Evolutionary conservation across 2,797 vertebrate species (phyloP), one percentile per base, ranked within the genome.

Genomic region (Melanogrammus aeglefinus): DNA sequence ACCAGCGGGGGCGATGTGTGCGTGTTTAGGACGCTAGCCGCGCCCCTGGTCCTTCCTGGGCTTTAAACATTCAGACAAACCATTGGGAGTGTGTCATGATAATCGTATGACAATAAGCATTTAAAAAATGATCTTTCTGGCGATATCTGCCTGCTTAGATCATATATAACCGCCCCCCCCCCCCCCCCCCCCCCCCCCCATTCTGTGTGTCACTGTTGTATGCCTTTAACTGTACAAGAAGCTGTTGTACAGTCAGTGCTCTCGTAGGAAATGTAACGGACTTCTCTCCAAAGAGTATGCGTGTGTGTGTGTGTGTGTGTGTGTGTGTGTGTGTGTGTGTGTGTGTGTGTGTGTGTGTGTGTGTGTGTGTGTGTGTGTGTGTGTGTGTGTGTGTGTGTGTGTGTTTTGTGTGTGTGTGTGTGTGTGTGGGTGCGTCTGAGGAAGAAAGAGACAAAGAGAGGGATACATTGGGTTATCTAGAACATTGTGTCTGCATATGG

Each of bases 201-300:
- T 9, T 39, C 83, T 88, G 84, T 81, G 78, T 80, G 1, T 81
- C 83, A 86, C 84, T 90, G 85, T 84, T 84, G 77, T 79, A 69
- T 79, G 57, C 76, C 33, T 82, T 80, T 82, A 74, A 66, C 36
- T 84, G 88, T 82, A 27, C 10, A 76, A 38, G 76, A 71, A 66
- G 44, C 79, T 66, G 82, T 73, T 69, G n/a, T 90, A 39, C 79
- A 74, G 86, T 85, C 72, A 82, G 74, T 82, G 38, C 57, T 79
- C 80, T 27, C 84, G 72, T 79, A 82, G 83, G 78, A 85, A 79
- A 6, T 81, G 79, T 33, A 39, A 38, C 88, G 77, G 81, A 78
- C 86, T 89, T 82, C 88, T 72, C 77, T 87, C 66, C 27, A 72
- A 75, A 80, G 35, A 51, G 41, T 81, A n/a, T 77, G 72, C 36